Conservation (phyloP, 2,888 invertebrate species). For the Drosophila anomelani region DNA sequence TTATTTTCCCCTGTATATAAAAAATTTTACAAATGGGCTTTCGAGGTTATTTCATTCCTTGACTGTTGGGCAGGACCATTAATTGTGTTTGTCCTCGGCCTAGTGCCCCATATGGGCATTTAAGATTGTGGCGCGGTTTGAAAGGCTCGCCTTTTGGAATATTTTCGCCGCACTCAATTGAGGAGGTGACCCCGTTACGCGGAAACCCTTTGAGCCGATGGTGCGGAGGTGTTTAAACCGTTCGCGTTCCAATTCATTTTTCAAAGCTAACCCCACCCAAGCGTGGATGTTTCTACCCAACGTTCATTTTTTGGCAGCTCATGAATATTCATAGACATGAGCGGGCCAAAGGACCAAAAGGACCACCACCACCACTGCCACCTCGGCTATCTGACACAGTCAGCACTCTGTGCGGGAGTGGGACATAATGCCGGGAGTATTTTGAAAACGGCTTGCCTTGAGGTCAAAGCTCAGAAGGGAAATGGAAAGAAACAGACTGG, state of each 20-base stretch:
- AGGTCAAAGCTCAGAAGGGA: conserved; percentile 5
- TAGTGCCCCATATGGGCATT: conserved; percentile 25
- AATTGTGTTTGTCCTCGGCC: conserved; percentile 18
- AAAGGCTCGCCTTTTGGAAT: background rate
- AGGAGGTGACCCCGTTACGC: conserved; percentile 20
- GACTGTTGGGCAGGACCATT: conserved; percentile 1
- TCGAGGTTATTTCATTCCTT: background rate
- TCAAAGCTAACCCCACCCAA: conserved; percentile 38
- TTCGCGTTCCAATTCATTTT: conserved; percentile 74
- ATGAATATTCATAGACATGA: conserved; percentile 84
- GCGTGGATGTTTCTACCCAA: conserved; percentile 49
- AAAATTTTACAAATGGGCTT: background rate
- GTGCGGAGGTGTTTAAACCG: conserved; percentile 34
- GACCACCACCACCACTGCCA: conserved; percentile 33
- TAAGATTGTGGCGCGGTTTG: conserved; percentile 11
- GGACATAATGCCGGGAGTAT: conserved; percentile 24
- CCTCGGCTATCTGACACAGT: conserved; percentile 57
- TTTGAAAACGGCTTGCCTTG: conserved; percentile 28
- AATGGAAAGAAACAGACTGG: no score
- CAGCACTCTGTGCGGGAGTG: conserved; percentile 52
- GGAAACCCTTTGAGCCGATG: conserved; percentile 15
- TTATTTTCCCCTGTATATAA: background rate
- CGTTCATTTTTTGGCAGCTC: conserved; percentile 75
- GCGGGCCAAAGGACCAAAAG: conserved; percentile 73
- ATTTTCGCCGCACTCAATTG: conserved; percentile 9